Conservation (phyloP, 2,888 invertebrate genomes). For the Leptinotarsa juncta region DNA sequence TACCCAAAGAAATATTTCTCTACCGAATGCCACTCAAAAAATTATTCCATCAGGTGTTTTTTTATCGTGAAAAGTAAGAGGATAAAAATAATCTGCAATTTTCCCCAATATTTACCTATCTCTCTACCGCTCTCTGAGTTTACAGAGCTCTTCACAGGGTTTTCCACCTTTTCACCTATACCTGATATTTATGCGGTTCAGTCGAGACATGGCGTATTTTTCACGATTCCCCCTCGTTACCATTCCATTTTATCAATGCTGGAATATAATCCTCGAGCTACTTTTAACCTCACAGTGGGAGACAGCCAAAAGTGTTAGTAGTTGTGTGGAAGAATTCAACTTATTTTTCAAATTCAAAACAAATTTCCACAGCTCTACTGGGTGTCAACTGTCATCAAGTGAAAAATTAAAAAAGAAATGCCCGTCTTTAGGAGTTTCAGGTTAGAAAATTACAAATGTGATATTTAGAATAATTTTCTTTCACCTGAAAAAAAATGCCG, state of each 20-base stretch:
- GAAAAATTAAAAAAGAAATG: no score
- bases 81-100: slow-evolving; percentile 49
- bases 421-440: no score
- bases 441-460: no score
- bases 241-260: slow-evolving; percentile 41
- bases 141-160: slow-evolving; percentile 42
- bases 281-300: not conserved
- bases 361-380: no score
- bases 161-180: slow-evolving; percentile 35
- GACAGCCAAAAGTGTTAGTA: not conserved
- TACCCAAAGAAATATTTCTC: slow-evolving; percentile 1
- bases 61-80: slow-evolving; percentile 45
- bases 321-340: no score
- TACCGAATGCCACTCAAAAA: slow-evolving; percentile 36
- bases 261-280: not conserved
- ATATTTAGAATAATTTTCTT: no score
- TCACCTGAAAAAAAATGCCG: no score
- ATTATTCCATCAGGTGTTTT: slow-evolving; percentile 46
- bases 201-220: slow-evolving; percentile 40
- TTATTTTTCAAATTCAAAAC: no score
- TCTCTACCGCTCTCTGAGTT: slow-evolving; percentile 38
- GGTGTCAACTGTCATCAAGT: no score
- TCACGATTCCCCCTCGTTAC: slow-evolving; percentile 39
- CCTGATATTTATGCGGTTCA: slow-evolving; percentile 39
- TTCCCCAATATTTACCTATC: slow-evolving; percentile 48